A percentile compares a stretch with the other conserved stretches of the same genome.
These are phyloP conservation scores for Ramphastos sulfuratus DNA, from an alignment of 2,113 vertebrate species.

Conservation along the genomic window DNA sequence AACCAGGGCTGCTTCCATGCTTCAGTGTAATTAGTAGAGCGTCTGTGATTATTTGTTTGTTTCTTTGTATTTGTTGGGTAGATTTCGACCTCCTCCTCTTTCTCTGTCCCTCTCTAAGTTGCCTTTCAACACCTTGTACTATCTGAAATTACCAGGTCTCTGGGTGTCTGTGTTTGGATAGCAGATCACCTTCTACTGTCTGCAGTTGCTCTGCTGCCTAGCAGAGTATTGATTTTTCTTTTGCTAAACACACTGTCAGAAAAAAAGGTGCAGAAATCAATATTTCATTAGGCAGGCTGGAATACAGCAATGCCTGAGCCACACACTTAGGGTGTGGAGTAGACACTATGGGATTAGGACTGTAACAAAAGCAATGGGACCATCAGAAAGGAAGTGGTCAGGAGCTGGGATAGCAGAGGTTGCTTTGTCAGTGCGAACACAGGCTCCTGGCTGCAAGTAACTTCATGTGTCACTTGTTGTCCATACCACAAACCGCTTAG, in stretches of 20 bases:
- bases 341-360: not conserved
- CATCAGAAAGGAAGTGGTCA: not conserved
- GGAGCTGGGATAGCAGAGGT: not conserved
- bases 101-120: not conserved
- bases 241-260: not conserved
- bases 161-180: conserved; percentile 21
- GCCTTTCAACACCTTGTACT: conserved; percentile 19
- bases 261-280: conserved; percentile 49
- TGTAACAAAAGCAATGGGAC: not conserved
- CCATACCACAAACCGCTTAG: not conserved
- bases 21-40: not conserved
- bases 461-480: not conserved
- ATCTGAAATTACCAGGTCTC: conserved; percentile 32
- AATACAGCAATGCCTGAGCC: not conserved
- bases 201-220: conserved; percentile 12
- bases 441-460: not conserved
- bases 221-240: conserved; percentile 50
- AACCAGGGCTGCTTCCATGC: not conserved
- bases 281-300: conserved; percentile 59
- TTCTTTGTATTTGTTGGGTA: not conserved
- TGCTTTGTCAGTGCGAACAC: not conserved
- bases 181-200: conserved; percentile 19
- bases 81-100: not conserved
- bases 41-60: not conserved
- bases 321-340: not conserved